phyloP scores from a whole-genome alignment of 2,888 invertebrate genomes.

The Epsilonema sp. region DNA sequence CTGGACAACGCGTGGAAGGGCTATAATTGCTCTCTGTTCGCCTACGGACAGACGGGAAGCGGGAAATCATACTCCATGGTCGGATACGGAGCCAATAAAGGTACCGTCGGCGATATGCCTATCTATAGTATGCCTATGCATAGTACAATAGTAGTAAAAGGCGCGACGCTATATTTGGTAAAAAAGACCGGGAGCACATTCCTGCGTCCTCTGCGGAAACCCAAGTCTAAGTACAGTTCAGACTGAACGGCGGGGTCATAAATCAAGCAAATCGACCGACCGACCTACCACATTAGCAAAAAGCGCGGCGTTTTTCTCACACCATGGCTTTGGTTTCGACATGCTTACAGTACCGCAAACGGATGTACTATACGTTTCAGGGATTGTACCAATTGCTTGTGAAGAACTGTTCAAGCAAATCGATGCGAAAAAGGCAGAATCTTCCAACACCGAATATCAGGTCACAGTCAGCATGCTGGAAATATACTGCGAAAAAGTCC shows the following conservation, averaged over 20 bases:
- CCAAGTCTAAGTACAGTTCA: too few relatives aligned
- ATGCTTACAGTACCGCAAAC: neutral
- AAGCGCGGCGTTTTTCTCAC: too few relatives aligned
- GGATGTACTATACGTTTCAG: slow-evolving; percentile 28
- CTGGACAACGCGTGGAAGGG: slow-evolving; percentile 40
- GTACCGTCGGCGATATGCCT: slow-evolving; percentile 17
- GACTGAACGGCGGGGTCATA: too few relatives aligned
- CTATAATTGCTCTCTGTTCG: slow-evolving; percentile 40
- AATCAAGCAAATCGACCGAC: too few relatives aligned
- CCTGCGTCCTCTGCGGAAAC: too few relatives aligned
- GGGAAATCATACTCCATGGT: slow-evolving; percentile 42
- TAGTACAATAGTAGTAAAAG: neutral
- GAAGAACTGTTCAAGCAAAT: slow-evolving; percentile 38
- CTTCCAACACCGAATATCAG: slow-evolving; percentile 28
- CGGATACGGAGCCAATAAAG: slow-evolving; percentile 39
- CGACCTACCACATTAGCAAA: too few relatives aligned
- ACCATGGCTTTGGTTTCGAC: too few relatives aligned
- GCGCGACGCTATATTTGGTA: neutral
- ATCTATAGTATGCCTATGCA: neutral
- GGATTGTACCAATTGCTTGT: slow-evolving; percentile 39
- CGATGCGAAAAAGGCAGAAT: slow-evolving; percentile 29
- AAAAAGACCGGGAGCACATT: neutral
- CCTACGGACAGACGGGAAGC: slow-evolving; percentile 41
- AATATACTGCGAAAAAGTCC: slow-evolving; percentile 40
- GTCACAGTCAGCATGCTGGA: slow-evolving; percentile 41